Conservation (phyloP, 2,113 vertebrate genomes). For the Saccopteryx bilineata region DNA sequence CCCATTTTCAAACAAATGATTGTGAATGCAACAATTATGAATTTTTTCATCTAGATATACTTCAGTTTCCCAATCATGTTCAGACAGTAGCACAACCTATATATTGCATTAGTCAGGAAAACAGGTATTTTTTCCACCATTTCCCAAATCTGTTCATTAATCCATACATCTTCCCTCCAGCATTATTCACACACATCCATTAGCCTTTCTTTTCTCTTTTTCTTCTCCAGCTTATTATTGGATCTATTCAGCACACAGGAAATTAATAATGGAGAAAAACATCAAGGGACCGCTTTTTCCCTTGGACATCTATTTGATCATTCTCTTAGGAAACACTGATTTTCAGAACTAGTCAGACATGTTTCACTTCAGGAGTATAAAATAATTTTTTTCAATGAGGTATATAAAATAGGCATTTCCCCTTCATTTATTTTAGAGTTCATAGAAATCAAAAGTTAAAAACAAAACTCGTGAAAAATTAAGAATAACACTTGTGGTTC, state of each 20-base stretch:
- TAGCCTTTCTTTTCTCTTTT: background rate
- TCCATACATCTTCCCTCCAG: background rate
- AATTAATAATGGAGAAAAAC: background rate
- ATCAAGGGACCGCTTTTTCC: background rate
- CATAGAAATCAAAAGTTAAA: background rate
- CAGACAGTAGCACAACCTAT: background rate
- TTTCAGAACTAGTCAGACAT: background rate
- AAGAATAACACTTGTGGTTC: background rate
- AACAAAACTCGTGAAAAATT: background rate
- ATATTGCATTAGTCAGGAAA: background rate
- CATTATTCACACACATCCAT: background rate
- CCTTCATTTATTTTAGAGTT: background rate
- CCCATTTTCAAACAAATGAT: background rate
- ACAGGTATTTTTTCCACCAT: background rate
- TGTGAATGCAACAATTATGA: background rate
- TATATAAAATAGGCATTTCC: background rate
- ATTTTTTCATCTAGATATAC: background rate
- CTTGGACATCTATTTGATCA: background rate
- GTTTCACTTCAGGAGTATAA: slow-evolving; percentile 46
- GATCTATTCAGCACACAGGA: background rate
- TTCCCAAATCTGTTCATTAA: background rate
- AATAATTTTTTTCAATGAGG: background rate
- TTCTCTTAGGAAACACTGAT: slow-evolving; percentile 21
- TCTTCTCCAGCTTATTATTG: background rate
- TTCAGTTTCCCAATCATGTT: background rate